Base-by-base conservation (phyloP, 2,113 vertebrate species). In the Lipophrys pholis region DNA sequence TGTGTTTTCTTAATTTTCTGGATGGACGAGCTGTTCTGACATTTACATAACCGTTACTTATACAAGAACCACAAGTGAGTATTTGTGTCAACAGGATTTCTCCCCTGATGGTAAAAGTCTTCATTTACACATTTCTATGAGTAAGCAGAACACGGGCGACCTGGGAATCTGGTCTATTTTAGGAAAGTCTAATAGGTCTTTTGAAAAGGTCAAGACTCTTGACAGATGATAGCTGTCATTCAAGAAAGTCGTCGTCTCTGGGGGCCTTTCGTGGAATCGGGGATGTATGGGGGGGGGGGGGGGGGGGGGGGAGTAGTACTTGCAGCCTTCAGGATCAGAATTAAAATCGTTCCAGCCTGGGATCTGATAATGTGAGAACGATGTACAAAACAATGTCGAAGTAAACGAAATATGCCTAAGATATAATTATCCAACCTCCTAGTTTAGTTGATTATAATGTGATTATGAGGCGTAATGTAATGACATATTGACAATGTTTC, bases 161-260 rank as follows among this genome's bases (percentile, higher is more conserved):
- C 3, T 11, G 8, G 11, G 5, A 43, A 9, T 11, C 8, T 43
- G 42, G 1, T 43, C 11, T 11, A 43, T 11, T 43, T 43, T 43
- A 43, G 42, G 42, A 43, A 43, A 43, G 42, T 43, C 42, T 43
- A 43, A 43, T 43, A 9, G 11, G 42, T 39, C 62, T 46, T 30
- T n/a, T 30, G 16, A 43, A 62, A 59, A 66, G 54, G 54, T 58
- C 74, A 46, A 39, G n/a, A 63, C 45, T 38, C 39, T 11, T 30
- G 58, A 52, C 52, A 45, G 60, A 41, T 41, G 46, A 70, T 40
- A 45, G 35, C n/a, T 58, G 40, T 16, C 15, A 30, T 57, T 69
- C 62, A 53, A 45, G 35, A 57, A 11, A 59, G 5, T 9, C 1
- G 2, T 46, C 12, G 8, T 11, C 8, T 9, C 16, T 45, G 14